These are phyloP conservation scores for Oxygymnocypris stewartii DNA, from an alignment of 2,113 vertebrate genomes.

Conservation along the genomic window DNA sequence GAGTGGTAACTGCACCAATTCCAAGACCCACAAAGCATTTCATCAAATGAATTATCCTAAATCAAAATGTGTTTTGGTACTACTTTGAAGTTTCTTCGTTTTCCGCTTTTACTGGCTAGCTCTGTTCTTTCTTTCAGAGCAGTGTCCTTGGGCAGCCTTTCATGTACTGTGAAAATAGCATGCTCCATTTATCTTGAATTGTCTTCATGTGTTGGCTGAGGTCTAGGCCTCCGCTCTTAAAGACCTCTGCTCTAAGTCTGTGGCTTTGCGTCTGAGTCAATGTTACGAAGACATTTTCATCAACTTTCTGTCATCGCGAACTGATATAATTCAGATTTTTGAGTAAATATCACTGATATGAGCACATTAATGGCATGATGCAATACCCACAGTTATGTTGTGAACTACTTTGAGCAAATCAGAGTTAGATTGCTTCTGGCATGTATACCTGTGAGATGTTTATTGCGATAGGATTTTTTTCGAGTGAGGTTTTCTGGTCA, in stretches of 20 bases:
- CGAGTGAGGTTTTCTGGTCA: neutral
- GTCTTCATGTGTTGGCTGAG: slow-evolving; percentile 77
- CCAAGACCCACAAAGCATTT: slow-evolving; percentile 50
- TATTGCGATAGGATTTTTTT: neutral
- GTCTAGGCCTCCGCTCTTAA: slow-evolving; percentile 54
- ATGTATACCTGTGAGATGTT: slow-evolving; percentile 6
- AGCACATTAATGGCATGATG: neutral
- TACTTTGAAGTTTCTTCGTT: slow-evolving; percentile 75
- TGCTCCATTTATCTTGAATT: slow-evolving; percentile 76
- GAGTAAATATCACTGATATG: neutral
- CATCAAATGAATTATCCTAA: slow-evolving; percentile 49
- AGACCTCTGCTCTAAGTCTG: slow-evolving; percentile 48
- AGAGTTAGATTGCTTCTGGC: neutral
- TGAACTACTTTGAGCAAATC: slow-evolving; percentile 1
- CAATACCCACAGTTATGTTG: neutral
- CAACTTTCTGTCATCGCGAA: slow-evolving; percentile 20
- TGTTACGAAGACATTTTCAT: slow-evolving; percentile 37
- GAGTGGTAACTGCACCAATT: slow-evolving; percentile 32
- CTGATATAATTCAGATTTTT: slow-evolving; percentile 1
- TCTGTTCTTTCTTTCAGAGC: slow-evolving; percentile 65
- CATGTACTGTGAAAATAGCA: slow-evolving; percentile 74
- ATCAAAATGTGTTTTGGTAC: slow-evolving; percentile 66
- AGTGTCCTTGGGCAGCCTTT: slow-evolving; percentile 77
- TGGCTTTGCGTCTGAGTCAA: slow-evolving; percentile 16
- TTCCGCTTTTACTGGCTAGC: slow-evolving; percentile 73